Conservation (phyloP, 2,888 invertebrate genomes). For the Germaria angustata region DNA sequence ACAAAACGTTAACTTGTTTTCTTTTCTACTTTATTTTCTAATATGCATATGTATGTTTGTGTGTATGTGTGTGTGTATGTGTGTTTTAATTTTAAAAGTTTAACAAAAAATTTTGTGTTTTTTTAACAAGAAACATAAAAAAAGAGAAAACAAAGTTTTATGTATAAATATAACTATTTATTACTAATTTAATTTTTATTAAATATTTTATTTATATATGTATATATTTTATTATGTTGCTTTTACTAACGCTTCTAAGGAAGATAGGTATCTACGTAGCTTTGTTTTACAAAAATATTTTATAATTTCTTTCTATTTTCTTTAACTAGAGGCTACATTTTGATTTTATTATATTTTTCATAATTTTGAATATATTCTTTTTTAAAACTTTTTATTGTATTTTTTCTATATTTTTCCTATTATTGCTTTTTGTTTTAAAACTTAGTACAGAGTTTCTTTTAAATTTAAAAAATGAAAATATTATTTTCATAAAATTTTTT, state of each 20-base stretch:
- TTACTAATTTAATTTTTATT: constrained; percentile 56
- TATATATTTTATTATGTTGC: constrained; percentile 44
- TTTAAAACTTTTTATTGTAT: constrained; percentile 51
- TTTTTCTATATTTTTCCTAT: constrained; percentile 11
- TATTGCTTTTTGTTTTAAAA: constrained; percentile 34
- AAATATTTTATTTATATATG: constrained; percentile 64
- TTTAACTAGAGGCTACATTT: constrained; percentile 64
- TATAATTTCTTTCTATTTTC: constrained; percentile 59
- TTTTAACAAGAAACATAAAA: constrained; percentile 39
- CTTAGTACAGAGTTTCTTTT: constrained; percentile 12
- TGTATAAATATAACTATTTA: constrained; percentile 38
- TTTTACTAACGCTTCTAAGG: constrained; percentile 70
- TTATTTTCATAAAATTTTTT: constrained; percentile 1
- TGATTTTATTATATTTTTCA: constrained; percentile 57
- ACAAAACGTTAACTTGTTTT: constrained; percentile 45
- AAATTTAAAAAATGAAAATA: constrained; percentile 19
- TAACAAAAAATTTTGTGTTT: not conserved
- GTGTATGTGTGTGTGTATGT: not conserved
- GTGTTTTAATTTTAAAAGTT: constrained; percentile 25
- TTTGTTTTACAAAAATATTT: constrained; percentile 75
- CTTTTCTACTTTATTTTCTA: constrained; percentile 20
- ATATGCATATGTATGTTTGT: not conserved
- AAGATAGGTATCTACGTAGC: constrained; percentile 80
- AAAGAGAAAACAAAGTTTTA: constrained; percentile 1
- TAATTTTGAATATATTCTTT: constrained; percentile 50